Percentiles rank a stretch among this genome's conserved stretches.
These are phyloP conservation scores for Leptinotarsa rubiginosa DNA, from an alignment of 2,888 invertebrate genomes.

Conservation along the genomic window DNA sequence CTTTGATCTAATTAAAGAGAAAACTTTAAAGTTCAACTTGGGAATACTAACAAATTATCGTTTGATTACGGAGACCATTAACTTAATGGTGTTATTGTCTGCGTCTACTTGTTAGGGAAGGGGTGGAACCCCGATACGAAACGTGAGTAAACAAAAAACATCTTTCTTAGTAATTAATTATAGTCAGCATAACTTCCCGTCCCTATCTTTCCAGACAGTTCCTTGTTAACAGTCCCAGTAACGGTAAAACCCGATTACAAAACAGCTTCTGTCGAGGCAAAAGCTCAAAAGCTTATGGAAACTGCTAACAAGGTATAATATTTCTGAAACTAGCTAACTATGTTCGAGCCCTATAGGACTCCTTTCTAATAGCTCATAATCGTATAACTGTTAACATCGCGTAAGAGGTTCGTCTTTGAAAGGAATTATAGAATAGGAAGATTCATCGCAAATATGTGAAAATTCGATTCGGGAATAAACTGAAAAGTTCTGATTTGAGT, in stretches of 20 bases:
- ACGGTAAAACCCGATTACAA: constrained; percentile 8
- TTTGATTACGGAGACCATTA: constrained; percentile 17
- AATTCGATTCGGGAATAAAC: no score
- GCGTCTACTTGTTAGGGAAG: neutral
- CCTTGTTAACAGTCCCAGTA: constrained; percentile 13
- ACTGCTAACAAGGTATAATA: constrained; percentile 33
- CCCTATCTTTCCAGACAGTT: constrained; percentile 8
- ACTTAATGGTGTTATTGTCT: constrained; percentile 18
- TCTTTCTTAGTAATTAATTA: neutral
- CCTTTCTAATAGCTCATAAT: constrained; percentile 29
- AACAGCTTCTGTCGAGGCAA: constrained; percentile 21
- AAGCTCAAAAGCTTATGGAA: constrained; percentile 34
- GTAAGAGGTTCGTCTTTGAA: neutral
- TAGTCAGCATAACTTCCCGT: neutral
- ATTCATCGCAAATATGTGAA: neutral
- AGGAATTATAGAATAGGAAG: neutral
- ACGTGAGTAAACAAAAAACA: constrained; percentile 6
- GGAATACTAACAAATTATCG: constrained; percentile 12
- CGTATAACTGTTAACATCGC: constrained; percentile 5
- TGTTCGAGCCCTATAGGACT: constrained; percentile 4
- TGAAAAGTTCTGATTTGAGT: no score
- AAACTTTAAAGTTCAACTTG: constrained; percentile 15
- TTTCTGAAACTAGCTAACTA: constrained; percentile 31
- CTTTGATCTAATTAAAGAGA: constrained; percentile 17
- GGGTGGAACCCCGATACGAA: neutral